Evolutionary conservation across 2,113 vertebrate genomes (phyloP), one percentile per base, ranked within the genome.

Genomic region (Heterotilapia buettikoferi): DNA sequence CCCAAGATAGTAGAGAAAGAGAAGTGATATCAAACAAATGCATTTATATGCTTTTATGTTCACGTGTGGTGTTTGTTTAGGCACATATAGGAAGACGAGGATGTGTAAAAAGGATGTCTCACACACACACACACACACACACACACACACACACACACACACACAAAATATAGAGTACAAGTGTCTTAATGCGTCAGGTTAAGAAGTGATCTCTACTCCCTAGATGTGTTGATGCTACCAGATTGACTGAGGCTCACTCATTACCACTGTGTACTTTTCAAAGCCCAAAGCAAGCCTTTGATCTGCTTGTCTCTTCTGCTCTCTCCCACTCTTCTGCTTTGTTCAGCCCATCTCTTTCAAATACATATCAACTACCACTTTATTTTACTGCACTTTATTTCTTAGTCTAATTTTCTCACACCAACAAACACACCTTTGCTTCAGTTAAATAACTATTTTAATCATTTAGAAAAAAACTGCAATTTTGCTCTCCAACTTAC

Each of bases 231-330:
- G 56, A 78, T 79, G 90, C 86, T 81, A 56, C 40, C 71, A 79
- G 50, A 61, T 56, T 81, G 80, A 88, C 21, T 61, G 78, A 53
- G 82, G 84, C 61, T 80, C 80, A 24, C 83, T 91, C 88, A 86
- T 88, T 86, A 90, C 38, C 71, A 53, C 54, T 68, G 36, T 78
- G 63, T 83, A 80, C 52, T 63, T 89, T 90, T 93, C 88, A 89
- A 90, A 92, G 88, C 83, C 87, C 26, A 73, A 71, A 52, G 56
- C 80, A 90, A 86, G 83, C 71, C 84, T 92, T 92, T 94, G 90
- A 92, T 92, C 86, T 52, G 59, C 83, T 84, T 31, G 33, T 84
- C 71, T 78, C 66, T 10, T 45, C 47, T 79, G 47, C 84, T 82
- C 52, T 80, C 71, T 73, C 52, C 21, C 7, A 24, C 80, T 88